These are phyloP conservation scores for Irena cyanogastra DNA, from an alignment of 2,113 vertebrate species.

Conservation along the genomic window DNA sequence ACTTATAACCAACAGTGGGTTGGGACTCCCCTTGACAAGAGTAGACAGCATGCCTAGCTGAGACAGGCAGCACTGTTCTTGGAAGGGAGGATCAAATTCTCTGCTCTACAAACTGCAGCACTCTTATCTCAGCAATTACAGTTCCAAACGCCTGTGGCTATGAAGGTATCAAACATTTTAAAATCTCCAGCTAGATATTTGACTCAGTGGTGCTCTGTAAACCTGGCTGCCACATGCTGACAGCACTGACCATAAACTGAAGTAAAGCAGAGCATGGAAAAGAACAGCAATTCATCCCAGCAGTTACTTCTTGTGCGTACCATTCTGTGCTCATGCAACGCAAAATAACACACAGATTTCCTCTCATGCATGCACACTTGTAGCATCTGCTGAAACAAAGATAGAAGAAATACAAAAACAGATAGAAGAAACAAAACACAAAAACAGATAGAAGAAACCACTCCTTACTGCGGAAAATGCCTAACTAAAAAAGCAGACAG, in stretches of 20 bases:
- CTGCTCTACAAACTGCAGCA: neutral
- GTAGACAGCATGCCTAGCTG: rapidly evolving
- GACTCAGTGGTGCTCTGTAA: neutral
- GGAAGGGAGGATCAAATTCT: neutral
- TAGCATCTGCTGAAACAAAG: neutral
- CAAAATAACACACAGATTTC: neutral
- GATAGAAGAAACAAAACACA: neutral
- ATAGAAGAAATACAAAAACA: no score
- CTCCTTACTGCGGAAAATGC: neutral
- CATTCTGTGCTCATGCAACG: neutral
- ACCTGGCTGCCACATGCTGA: neutral
- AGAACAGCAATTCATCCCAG: neutral
- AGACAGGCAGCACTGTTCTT: neutral
- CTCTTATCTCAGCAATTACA: neutral
- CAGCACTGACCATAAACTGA: neutral
- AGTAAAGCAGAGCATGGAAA: neutral
- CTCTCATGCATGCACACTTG: neutral
- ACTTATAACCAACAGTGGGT: neutral
- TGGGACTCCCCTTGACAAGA: neutral
- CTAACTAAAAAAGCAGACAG: neutral
- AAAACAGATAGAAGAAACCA: neutral
- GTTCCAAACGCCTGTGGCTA: neutral
- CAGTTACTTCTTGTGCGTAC: rapidly evolving
- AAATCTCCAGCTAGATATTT: neutral
- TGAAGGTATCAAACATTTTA: neutral